A percentile compares a stretch with the other conserved stretches of the same genome.
Conservation (phyloP, 2,797 vertebrate genomes). For the Onychomys arenicola region DNA sequence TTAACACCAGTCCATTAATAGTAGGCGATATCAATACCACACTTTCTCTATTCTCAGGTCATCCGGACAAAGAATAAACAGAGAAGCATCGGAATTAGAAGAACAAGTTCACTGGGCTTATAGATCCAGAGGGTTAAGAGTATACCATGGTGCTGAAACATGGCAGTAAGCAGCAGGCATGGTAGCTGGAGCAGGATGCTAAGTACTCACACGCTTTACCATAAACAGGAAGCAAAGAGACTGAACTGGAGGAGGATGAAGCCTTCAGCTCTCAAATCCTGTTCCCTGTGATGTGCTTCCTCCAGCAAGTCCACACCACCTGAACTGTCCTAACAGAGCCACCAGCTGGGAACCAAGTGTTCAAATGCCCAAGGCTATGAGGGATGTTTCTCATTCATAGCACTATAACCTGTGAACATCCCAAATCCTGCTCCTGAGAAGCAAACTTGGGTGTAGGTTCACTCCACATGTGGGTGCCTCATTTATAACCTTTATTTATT, state of each 20-base stretch:
- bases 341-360: neutral
- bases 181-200: neutral
- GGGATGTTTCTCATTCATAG: neutral
- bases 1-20: neutral
- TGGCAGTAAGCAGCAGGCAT: fast-evolving
- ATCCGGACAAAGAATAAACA: neutral
- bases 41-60: neutral
- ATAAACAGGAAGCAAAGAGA: neutral
- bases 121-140: neutral
- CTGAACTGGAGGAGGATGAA: neutral
- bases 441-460: neutral
- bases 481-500: neutral
- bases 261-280: neutral
- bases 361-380: neutral
- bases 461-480: neutral
- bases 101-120: neutral
- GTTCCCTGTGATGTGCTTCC: neutral
- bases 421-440: neutral
- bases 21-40: neutral
- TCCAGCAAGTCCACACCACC: neutral
- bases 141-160: too few species aligned
- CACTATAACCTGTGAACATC: too few species aligned
- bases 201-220: too few species aligned
- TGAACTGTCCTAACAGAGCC: neutral
- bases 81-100: neutral